Evolutionary conservation across 2,797 vertebrate species (phyloP).

Genomic region (Eulemur rubriventer): DNA sequence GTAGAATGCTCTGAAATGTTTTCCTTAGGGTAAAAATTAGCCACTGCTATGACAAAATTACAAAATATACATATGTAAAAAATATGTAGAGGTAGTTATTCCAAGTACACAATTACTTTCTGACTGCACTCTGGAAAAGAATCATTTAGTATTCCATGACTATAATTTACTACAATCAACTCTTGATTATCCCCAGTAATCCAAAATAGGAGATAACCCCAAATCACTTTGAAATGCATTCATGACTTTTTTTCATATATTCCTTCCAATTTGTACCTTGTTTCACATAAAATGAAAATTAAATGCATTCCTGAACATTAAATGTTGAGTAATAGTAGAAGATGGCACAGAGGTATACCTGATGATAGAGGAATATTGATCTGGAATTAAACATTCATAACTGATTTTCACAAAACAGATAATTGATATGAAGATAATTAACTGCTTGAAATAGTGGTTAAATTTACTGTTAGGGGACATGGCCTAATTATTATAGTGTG

Average conservation of each 20-base stretch:
- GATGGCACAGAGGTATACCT: neutral
- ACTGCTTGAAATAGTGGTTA: neutral
- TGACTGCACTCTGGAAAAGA: constrained; percentile 19
- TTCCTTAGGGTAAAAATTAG: constrained; percentile 22
- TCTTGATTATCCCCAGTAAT: constrained; percentile 56
- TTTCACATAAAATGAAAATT: constrained; percentile 57
- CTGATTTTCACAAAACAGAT: neutral
- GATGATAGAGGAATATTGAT: neutral
- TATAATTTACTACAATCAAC: constrained; percentile 74
- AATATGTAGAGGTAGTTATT: constrained; percentile 44
- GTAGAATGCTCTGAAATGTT: neutral
- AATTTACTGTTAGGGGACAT: neutral
- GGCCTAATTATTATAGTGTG: neutral
- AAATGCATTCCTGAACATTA: neutral
- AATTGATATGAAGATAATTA: neutral
- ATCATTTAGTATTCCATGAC: constrained; percentile 28
- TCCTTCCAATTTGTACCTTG: neutral
- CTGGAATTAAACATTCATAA: constrained; percentile 13
- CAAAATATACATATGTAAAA: constrained; percentile 40
- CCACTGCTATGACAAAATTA: constrained; percentile 21
- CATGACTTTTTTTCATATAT: neutral
- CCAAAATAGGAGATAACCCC: constrained; percentile 30
- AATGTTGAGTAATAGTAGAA: constrained; percentile 8
- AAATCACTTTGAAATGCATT: constrained; percentile 51
- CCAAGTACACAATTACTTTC: constrained; percentile 12